A percentile compares a stretch with the other conserved stretches of the same genome.
Conservation (phyloP, 2,113 vertebrate genomes). For the Campylomormyrus tamandua region DNA sequence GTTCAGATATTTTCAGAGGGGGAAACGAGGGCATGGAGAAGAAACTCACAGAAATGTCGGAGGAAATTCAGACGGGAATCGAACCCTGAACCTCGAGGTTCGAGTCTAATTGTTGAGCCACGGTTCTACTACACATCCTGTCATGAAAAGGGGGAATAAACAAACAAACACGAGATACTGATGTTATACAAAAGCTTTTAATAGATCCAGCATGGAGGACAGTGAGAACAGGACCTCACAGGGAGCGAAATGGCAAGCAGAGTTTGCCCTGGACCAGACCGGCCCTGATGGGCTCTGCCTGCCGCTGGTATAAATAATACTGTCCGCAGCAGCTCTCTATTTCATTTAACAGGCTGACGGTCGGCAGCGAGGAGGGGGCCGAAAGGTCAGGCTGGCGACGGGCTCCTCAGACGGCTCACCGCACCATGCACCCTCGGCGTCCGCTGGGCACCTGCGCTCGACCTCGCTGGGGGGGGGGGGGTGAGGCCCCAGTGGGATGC, state of each 20-base stretch:
- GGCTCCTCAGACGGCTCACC: neutral
- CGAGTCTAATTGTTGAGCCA: too few relatives aligned
- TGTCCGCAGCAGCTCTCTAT: neutral
- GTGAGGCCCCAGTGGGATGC: neutral
- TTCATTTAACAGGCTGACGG: conserved; percentile 1
- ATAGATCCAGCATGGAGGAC: neutral
- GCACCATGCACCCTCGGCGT: neutral
- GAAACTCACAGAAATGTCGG: neutral
- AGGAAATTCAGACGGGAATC: neutral
- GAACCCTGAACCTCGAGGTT: neutral
- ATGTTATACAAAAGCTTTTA: neutral
- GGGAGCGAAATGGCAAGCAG: neutral
- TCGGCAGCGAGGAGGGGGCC: too few relatives aligned
- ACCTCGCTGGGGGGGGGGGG: neutral
- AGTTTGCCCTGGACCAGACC: neutral
- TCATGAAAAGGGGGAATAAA: neutral
- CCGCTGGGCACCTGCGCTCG: neutral
- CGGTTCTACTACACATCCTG: neutral
- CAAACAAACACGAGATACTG: neutral
- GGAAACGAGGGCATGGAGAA: neutral
- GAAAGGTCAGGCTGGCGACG: neutral
- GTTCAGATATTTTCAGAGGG: neutral
- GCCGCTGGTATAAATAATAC: neutral
- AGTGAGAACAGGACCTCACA: neutral
- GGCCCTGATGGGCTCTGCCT: neutral